These are phyloP conservation scores for Lophotriccus pileatus DNA, from an alignment of 2,797 vertebrate species.

Conservation along the genomic window DNA sequence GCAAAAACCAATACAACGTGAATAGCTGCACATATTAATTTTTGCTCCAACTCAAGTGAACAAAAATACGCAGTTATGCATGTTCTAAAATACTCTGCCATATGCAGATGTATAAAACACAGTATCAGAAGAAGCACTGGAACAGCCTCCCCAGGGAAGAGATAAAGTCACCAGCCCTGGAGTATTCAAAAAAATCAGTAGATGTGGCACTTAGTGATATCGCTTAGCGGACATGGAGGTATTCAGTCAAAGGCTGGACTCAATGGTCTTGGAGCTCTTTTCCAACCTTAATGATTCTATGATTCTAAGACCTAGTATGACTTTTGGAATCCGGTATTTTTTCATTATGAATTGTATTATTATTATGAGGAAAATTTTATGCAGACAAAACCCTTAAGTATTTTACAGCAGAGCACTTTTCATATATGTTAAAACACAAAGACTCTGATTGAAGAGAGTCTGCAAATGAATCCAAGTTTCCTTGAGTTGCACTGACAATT, in stretches of 20 bases:
- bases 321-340: not conserved
- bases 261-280: not conserved
- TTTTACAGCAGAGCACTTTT: conserved; percentile 90
- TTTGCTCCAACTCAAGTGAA: not conserved
- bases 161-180: not conserved
- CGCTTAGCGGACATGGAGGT: not conserved
- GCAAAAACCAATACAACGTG: not conserved
- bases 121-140: not conserved
- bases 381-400: not conserved
- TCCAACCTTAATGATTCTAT: not conserved
- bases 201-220: not conserved
- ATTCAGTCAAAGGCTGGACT: not conserved
- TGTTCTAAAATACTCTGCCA: not conserved
- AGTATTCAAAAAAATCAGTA: not conserved
- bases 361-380: not conserved
- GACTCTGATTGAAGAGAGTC: conserved; percentile 85
- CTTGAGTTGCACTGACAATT: conserved; percentile 79
- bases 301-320: not conserved
- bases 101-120: not conserved
- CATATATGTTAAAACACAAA: conserved; percentile 89
- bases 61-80: not conserved
- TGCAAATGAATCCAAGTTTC: conserved; percentile 84
- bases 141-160: not conserved
- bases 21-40: not conserved
- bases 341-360: not conserved